Base-by-base conservation (phyloP, 1,140 invertebrate species). In the Pseudomyrmex concolor region DNA sequence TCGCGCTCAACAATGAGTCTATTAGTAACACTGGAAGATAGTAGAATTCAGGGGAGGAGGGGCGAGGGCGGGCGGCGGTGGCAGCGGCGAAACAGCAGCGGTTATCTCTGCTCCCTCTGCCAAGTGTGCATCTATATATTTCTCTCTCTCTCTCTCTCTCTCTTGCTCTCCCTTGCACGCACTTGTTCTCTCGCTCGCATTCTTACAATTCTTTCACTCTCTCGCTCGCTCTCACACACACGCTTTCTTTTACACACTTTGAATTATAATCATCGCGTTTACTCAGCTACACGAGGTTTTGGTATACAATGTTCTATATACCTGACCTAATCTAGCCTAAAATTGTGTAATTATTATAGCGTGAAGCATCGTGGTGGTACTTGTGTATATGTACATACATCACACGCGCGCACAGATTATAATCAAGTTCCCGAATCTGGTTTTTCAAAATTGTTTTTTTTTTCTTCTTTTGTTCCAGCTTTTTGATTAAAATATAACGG, bases 21-120 rank as follows among this genome's bases (percentile, higher is more conserved):
- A 88, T 90, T 78, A 91, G 89, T 92, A 94, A 94, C 92, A 94
- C 92, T 94, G 93, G 93, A 94, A 94, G 93, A 93, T 93, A 93
- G 86, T 92, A 91, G 84, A 51, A 22, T 60, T 59, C 67, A 48
- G 45, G n/a, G 55, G 48, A 60, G 64, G 74, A 66, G 54, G 70
- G 64, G 25, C 86, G 78, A 50, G 19, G 59, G 34, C 63, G 76
- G 81, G 84, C 84, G 86, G 87, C 64, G 86, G 85, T 86, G 88
- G 83, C 83, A 88, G 87, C 84, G 80, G 86, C 85, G 50, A 7
- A 34, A 34, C 34, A 34, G 84, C 43, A 73, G 74, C 70, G 81
- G 45, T 86, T 9, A 34, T 84, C 74, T 89, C 83, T 88, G 80
- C 84, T 87, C 87, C 83, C 83, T 87, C 64, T 77, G 48, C 68